These are phyloP conservation scores for rabbit (Oryctolagus cuniculus) DNA, from an alignment of 2,113 vertebrate genomes.

Conservation along the genomic window mOryCun1.1 NC_091439.1:57739001-57739500, in stretches of 20 bases:
- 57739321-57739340: background rate
- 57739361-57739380: background rate
- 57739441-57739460: constrained; percentile 16
- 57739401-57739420: background rate
- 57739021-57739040: background rate
- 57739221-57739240: background rate
- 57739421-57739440: background rate
- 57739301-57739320: background rate
- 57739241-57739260: background rate
- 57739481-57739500: background rate
- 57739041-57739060: background rate
- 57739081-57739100: background rate
- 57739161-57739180: background rate
- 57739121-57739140: too few relatives aligned
- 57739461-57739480: background rate
- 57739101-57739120: background rate
- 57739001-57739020: background rate
- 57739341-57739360: background rate
- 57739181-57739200: constrained; percentile 6
- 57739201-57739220: constrained; percentile 1
- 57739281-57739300: background rate
- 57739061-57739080: background rate
- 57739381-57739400: background rate
- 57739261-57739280: background rate
- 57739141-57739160: background rate